Percentiles rank a stretch among this genome's conserved stretches.
Conservation (phyloP, 2,888 invertebrate species). For the Trisateles emortualis region DNA sequence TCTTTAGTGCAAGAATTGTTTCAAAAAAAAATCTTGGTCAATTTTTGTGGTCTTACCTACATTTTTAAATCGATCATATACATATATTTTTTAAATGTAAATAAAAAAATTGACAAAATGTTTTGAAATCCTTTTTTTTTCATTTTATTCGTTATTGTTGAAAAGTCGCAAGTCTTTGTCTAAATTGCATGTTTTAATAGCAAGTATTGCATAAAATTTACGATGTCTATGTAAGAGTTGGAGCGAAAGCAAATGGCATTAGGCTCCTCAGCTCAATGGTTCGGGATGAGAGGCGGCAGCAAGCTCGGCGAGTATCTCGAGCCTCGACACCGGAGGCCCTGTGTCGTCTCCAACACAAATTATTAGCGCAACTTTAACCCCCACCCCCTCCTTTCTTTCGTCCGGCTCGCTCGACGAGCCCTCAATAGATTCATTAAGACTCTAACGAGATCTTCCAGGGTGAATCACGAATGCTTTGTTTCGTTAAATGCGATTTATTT, state of each 20-base stretch:
- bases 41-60: too few relatives aligned
- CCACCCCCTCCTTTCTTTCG: constrained; percentile 67
- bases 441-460: constrained; percentile 83
- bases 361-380: constrained; percentile 78
- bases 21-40: too few relatives aligned
- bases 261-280: constrained; percentile 68
- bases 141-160: too few relatives aligned
- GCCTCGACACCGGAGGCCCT: constrained; percentile 31
- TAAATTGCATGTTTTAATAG: constrained; percentile 17
- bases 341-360: constrained; percentile 67
- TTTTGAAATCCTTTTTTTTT: too few relatives aligned
- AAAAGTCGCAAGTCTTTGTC: neutral
- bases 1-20: too few relatives aligned
- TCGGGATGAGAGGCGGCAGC: constrained; percentile 49
- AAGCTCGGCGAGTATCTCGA: constrained; percentile 40
- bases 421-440: constrained; percentile 86
- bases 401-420: constrained; percentile 77
- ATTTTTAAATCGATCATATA: too few relatives aligned
- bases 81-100: too few relatives aligned
- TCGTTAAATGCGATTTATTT: constrained; percentile 81
- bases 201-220: constrained; percentile 48
- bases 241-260: constrained; percentile 68
- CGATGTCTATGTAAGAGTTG: constrained; percentile 58
- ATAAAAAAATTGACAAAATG: too few relatives aligned
- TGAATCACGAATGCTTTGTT: constrained; percentile 83